Conservation (phyloP, 2,888 invertebrate genomes). For the Pollenia griseotomentosa region DNA sequence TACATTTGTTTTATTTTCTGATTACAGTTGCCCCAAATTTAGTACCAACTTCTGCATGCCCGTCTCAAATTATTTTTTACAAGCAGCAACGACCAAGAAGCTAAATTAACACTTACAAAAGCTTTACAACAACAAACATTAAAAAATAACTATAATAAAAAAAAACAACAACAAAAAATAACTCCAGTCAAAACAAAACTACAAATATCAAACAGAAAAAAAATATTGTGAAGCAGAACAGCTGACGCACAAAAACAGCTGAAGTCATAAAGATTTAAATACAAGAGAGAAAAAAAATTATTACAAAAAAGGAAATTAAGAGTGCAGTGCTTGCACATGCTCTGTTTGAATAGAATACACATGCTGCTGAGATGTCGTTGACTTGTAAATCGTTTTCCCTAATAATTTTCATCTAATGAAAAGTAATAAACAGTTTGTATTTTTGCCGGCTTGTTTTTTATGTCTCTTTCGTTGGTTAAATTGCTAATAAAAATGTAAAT, state of each 20-base stretch:
- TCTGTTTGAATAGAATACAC: background rate
- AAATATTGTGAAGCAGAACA: conserved; percentile 12
- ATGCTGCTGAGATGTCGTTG: conserved; percentile 4
- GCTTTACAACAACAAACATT: too few species aligned
- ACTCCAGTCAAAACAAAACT: background rate
- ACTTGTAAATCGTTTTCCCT: conserved; percentile 21
- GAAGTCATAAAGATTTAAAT: background rate
- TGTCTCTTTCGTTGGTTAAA: background rate
- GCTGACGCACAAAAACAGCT: conserved; percentile 26
- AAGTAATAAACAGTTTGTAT: background rate
- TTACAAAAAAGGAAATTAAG: background rate
- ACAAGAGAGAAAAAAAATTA: background rate
- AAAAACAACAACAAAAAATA: background rate
- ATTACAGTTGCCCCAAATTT: too few species aligned
- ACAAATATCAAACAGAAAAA: background rate
- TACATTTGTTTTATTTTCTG: too few species aligned
- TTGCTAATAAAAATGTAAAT: background rate
- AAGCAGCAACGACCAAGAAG: too few species aligned
- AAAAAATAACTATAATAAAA: too few species aligned
- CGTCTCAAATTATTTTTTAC: too few species aligned
- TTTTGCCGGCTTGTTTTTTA: conserved; percentile 10
- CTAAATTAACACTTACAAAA: too few species aligned
- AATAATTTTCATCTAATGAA: conserved; percentile 6
- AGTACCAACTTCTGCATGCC: too few species aligned
- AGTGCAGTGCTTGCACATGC: conserved; percentile 15